A percentile compares a stretch with the other conserved stretches of the same genome.
phyloP scores from a whole-genome alignment of 2,113 vertebrate genomes.

The Lampris megalopsis region DNA sequence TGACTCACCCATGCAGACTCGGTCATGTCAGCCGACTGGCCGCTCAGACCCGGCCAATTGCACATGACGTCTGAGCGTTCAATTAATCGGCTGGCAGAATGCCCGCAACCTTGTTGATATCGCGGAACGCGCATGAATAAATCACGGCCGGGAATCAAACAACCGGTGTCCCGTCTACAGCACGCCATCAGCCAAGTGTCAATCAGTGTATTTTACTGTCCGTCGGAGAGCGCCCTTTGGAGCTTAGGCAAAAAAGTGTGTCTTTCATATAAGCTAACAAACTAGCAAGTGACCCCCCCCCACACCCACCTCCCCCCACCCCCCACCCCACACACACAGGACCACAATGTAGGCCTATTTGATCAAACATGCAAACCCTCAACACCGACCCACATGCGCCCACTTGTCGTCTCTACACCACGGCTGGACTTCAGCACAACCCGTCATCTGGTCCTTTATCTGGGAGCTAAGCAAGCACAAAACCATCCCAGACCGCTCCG shows the following conservation, averaged over 20 bases:
- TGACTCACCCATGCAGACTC: slow-evolving; percentile 1
- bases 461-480: slow-evolving; percentile 7
- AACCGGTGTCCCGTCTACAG: slow-evolving; percentile 34
- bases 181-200: slow-evolving; percentile 61
- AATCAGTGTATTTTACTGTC: slow-evolving; percentile 62
- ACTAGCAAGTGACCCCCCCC: slow-evolving; percentile 26
- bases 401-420: slow-evolving; percentile 36
- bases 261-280: slow-evolving; percentile 37
- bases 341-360: slow-evolving; percentile 67
- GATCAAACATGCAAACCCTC: slow-evolving; percentile 42
- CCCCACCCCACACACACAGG: not conserved
- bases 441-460: slow-evolving; percentile 28
- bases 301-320: slow-evolving; percentile 44
- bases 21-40: slow-evolving; percentile 3
- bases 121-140: slow-evolving; percentile 55
- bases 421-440: not conserved
- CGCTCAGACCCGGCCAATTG: slow-evolving; percentile 43
- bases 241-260: slow-evolving; percentile 46
- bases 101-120: slow-evolving; percentile 59
- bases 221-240: slow-evolving; percentile 54
- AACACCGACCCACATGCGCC: slow-evolving; percentile 1
- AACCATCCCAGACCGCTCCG: slow-evolving; percentile 30
- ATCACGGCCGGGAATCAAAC: slow-evolving; percentile 34
- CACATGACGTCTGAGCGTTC: slow-evolving; percentile 42
- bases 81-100: slow-evolving; percentile 48